Evolutionary conservation across 2,888 invertebrate species (phyloP), one percentile per base, ranked within the genome.

Genomic region (Dasysyrphus tricinctus): DNA sequence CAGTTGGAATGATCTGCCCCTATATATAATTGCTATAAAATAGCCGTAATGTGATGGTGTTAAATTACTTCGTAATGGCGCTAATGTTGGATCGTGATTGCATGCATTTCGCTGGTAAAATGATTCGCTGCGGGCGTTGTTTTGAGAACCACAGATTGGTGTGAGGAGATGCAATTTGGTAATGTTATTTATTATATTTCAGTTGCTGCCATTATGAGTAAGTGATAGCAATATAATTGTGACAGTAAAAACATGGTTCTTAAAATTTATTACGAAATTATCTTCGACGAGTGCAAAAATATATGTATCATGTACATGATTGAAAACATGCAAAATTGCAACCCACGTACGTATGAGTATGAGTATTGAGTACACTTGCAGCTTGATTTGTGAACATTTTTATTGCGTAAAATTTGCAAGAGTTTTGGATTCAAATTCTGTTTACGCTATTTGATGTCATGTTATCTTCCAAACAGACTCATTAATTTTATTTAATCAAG

Each of bases 11-110:
- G 65, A 83, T 76, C 34, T 70, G 80, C 65, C 80, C 57, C 72
- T 76, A 32, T 77, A 24, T 72, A 32, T 77, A 76, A 80, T 76
- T 84, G 80, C 84, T 69, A 76, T 85, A 77, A 85, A 81, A 77
- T 74, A 77, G 67, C 73, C 73, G 73, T 80, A 73, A 85, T 85
- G 69, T 63, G 81, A 85, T 77, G 81, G 81, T 81, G 85, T 85
- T 85, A 81, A 85, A 85, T 85, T 80, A 81, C 81, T 81, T 81
- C 42, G 77, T 85, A 81, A 85, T 81, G 56, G 59, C 73, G 76
- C 81, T 85, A 85, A 77, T 81, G 73, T 34, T 69, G 59, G 67
- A 57, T 69, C 59, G 54, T 67, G 85, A 81, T 80, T 85, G 81
- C 85, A 72, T 77, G 56, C 51, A 42, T 75, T 49, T 57, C 11